Evolutionary conservation across 2,888 invertebrate genomes (phyloP), one percentile per base, ranked within the genome.

Genomic region (Eupithecia dodoneata): DNA sequence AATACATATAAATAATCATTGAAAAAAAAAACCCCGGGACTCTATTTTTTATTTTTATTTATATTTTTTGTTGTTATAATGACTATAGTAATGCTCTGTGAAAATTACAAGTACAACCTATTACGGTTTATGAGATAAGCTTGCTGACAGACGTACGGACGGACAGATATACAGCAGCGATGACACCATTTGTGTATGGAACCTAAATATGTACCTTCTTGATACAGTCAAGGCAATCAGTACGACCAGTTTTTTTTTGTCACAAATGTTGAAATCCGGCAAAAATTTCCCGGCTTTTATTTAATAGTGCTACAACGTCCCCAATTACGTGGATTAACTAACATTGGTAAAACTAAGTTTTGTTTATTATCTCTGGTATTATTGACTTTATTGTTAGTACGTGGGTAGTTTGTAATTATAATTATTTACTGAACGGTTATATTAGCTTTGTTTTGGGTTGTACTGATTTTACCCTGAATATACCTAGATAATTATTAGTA

Each of bases 311-410:
- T 72, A 44, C 12, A 47, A 47, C 63, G 12, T 47, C 41, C 71
- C 79, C 78, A 83, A 84, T 83, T 83, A 82, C 65, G 79, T 79
- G 81, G 78, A 79, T 80, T 76, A 77, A 80, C 82, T 83, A 82
- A 82, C 83, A 83, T 83, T 79, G 81, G 81, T 81, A 82, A 84
- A 69, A 75, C 81, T 73, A 80, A 81, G 73, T 75, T 78, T 79
- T 73, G 80, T 80, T 81, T 82, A 81, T 77, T 76, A 81, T 76
- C 75, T 41, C 71, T 70, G 65, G 79, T 79, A 75, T 55, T 78
- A 80, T 78, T 80, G 71, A 69, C 76, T 65, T 59, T 76, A 79
- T 71, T 74, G 59, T 69, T 74, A 47, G 71, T 73, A 73, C 69
- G 44, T 45, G 69, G 71, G 72, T 63, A 73, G 71, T 83, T 77